Base-by-base conservation (phyloP, 2,797 vertebrate genomes). In the Nothura maculosa region DNA sequence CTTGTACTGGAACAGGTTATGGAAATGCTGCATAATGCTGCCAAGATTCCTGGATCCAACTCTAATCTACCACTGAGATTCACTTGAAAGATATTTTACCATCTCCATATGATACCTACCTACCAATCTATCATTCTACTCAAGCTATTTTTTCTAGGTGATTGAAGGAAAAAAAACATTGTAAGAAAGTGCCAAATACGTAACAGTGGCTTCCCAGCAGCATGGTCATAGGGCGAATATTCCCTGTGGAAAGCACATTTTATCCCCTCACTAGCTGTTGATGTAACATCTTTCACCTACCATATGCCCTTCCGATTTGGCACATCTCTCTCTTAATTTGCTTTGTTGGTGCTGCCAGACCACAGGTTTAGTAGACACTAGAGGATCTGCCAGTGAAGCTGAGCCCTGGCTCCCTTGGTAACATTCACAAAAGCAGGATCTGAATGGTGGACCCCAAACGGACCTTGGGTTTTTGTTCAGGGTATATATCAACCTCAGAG, bases 191-290 rank as follows among this genome's bases (percentile, higher is more conserved):
- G 74, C 61, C 93, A 78, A 38, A 57, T 82, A 30, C 2, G 4
- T 60, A 27, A 66, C 18, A 36, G 54, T 80, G 79, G 54, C 57
- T 68, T 83, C 43, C 52, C 66, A 6, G 47, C 0, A 0, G 22
- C 67, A 85, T 0, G 0, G 20, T 69, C 6, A 3, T n/a, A 0
- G 0, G 38, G 21, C 64, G 89, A 78, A 69, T 21, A 19, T 58
- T 66, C 45, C 55, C 73, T 5, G 3, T 34, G 27, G 25, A 47
- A 58, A 84, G 17, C 24, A 42, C 42, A 9, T 55, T 27, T 67
- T 3, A 6, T 85, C 60, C 45, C 52, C 8, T 30, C 18, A 19
- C n/a, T 45, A 27, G 30, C 57, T 45, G 25, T 32, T 45, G 40
- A 8, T 2, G 3, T 0, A 0, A 43, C 40, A 90, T 58, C 61